Evolutionary conservation across 2,797 vertebrate genomes (phyloP), one percentile per base, ranked within the genome.

Genomic region (Tragelaphus oryx): DNA sequence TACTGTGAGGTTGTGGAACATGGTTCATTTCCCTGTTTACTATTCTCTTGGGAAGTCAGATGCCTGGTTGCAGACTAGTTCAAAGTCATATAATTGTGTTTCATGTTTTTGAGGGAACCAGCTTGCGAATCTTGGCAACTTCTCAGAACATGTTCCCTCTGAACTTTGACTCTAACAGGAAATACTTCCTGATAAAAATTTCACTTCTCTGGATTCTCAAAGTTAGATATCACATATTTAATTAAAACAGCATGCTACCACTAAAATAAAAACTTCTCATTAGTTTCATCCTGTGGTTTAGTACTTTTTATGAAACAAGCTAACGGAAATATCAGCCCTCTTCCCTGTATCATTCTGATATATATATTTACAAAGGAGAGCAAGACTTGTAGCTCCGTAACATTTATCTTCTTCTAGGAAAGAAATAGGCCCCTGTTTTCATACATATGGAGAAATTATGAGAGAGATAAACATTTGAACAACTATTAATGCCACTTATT

Each of bases 221-320:
- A 82, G 3, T 79, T 92, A 87, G 17, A 83, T 78, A 28, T 17
- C 1, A 60, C 87, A 46, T 71, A 76, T 55, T 95, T 89, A 85
- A 78, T 74, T 62, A 59, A 26, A 89, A n/a, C 11, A 79, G 2
- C 24, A 26, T 87, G 11, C 26, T 87, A 14, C 22, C 54, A 84
- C 44, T 60, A 84, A 96, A 82, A 82, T 82, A 65, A 82, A 93
- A 81, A 16, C 3, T 55, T 52, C 33, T 87, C 50, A 68, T 76
- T 94, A 94, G n/a, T 82, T 92, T 92, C 52, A 88, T 87, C 37
- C 20, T 84, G 4, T 37, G 52, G 41, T 57, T 82, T 88, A 90
- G 4, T 65, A 16, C 24, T 75, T 87, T 89, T 84, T 41, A 44
- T 6, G 62, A 91, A 90, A 17, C 68, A 89, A 52, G 8, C 3